Evolutionary conservation across 2,113 vertebrate species (phyloP).

Genomic region (Dolichallabes microphthalmus): DNA sequence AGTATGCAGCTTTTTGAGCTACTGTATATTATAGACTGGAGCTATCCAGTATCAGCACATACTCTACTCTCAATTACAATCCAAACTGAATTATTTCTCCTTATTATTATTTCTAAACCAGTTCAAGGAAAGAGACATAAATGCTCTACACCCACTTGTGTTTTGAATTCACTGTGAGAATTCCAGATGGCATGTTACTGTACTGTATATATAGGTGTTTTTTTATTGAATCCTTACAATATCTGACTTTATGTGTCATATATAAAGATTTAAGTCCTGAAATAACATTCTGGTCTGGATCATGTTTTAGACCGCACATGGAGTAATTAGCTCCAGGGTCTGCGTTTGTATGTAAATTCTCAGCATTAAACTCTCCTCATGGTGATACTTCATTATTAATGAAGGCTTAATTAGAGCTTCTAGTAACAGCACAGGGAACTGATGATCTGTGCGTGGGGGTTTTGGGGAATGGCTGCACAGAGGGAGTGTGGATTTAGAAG

Average conservation of each 20-base stretch:
- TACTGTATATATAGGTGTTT: not conserved
- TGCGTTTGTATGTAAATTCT: conserved; percentile 15
- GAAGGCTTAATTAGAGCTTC: conserved; percentile 33
- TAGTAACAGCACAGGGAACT: conserved; percentile 7
- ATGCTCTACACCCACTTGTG: not conserved
- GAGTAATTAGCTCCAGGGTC: not conserved
- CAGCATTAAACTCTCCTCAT: not conserved
- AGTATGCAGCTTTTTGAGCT: not conserved
- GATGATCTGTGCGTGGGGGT: not conserved
- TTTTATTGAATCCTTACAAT: not conserved
- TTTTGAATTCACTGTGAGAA: not conserved
- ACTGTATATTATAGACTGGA: not conserved
- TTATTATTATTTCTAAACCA: not conserved
- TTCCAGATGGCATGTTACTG: not conserved
- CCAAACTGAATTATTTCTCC: not conserved
- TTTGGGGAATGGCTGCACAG: not conserved
- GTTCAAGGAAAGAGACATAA: not conserved
- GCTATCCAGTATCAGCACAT: not conserved
- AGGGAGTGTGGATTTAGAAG: not conserved
- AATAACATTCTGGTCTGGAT: not conserved
- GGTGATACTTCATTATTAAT: conserved; percentile 33
- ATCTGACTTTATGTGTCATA: not conserved
- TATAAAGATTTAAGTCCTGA: not conserved
- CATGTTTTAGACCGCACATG: not conserved
- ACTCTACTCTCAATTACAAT: not conserved